Conservation (phyloP, 2,797 vertebrate species). For the Bradypus variegatus region DNA sequence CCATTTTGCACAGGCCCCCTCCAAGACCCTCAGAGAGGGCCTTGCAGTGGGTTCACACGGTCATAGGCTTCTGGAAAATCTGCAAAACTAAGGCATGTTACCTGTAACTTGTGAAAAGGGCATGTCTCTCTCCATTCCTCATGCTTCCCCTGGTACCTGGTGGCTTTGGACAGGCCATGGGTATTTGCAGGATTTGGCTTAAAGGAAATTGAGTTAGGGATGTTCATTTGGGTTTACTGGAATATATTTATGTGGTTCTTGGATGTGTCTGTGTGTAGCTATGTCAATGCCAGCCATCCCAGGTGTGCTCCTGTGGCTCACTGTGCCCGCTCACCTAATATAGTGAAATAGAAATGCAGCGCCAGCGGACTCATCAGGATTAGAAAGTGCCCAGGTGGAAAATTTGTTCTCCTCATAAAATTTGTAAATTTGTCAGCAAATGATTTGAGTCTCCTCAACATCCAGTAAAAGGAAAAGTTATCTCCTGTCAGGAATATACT, state of each 20-base stretch:
- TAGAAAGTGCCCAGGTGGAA: neutral
- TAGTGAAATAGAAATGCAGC: neutral
- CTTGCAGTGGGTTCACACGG: neutral
- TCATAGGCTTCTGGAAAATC: neutral
- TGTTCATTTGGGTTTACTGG: neutral
- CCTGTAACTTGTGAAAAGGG: neutral
- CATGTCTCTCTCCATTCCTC: neutral
- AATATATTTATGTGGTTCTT: neutral
- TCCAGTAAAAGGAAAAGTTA: neutral
- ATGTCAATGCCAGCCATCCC: neutral
- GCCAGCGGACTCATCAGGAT: neutral
- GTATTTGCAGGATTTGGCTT: neutral
- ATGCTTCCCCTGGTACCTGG: neutral
- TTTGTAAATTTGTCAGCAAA: neutral
- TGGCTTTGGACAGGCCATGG: neutral
- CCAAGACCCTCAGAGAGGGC: neutral
- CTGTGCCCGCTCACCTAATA: neutral
- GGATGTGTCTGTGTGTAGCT: neutral
- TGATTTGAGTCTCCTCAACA: neutral
- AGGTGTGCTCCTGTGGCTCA: rapidly evolving
- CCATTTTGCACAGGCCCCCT: neutral
- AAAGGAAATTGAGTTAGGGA: neutral
- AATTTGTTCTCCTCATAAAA: neutral
- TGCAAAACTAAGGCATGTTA: neutral
- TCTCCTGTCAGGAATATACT: neutral